Conservation (phyloP, 2,888 invertebrate genomes). For the Bhutanitis thaidina region DNA sequence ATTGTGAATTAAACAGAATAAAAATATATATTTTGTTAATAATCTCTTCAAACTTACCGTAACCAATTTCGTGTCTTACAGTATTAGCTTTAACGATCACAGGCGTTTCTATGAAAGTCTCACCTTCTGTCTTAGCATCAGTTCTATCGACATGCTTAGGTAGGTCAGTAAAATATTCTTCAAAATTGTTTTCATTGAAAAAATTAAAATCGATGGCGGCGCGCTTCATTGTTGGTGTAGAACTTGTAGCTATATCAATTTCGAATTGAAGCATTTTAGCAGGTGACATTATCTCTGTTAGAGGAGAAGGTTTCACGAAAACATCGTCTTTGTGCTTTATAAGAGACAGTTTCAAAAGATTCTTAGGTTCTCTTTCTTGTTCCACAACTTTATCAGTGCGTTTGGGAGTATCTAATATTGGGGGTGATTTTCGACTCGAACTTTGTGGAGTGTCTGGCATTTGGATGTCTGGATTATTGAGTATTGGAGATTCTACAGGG, state of each 20-base stretch:
- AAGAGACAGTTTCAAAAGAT: constrained; percentile 51
- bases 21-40: background rate
- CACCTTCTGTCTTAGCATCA: constrained; percentile 24
- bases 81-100: constrained; percentile 62
- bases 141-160: constrained; percentile 27
- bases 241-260: constrained; percentile 46
- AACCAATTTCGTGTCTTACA: constrained; percentile 68
- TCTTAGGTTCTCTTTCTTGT: constrained; percentile 33
- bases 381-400: constrained; percentile 21
- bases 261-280: constrained; percentile 71
- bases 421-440: constrained; percentile 27
- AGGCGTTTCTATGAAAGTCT: constrained; percentile 49
- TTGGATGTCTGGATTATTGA: constrained; percentile 37
- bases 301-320: constrained; percentile 64
- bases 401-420: constrained; percentile 49
- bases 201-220: constrained; percentile 67
- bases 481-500: background rate
- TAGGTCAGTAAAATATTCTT: constrained; percentile 52
- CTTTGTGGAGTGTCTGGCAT: constrained; percentile 27
- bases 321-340: constrained; percentile 51
- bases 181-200: constrained; percentile 58
- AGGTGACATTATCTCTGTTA: constrained; percentile 64
- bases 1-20: background rate
- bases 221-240: constrained; percentile 71
- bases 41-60: constrained; percentile 51